Conservation (phyloP, 2,797 vertebrate genomes). For the Argyrosomus regius region DNA sequence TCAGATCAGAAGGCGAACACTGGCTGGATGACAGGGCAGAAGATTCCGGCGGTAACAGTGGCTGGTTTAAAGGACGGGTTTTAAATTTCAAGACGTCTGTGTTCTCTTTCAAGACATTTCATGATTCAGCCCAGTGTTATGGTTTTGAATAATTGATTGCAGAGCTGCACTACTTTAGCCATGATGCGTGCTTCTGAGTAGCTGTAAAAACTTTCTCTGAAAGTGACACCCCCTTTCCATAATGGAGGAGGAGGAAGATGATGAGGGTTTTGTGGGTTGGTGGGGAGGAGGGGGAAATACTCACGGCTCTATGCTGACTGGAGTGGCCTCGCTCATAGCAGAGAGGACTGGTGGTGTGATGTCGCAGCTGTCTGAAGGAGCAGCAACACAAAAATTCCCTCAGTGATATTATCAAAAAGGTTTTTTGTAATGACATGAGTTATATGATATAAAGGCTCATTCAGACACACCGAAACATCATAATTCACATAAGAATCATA, state of each 20-base stretch:
- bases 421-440: neutral
- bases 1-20: constrained; percentile 23
- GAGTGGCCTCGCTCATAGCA: constrained; percentile 93
- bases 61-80: constrained; percentile 40
- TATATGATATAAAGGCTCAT: neutral
- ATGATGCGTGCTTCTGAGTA: constrained; percentile 16
- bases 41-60: constrained; percentile 50
- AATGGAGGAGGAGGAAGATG: constrained; percentile 6
- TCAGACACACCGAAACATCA: neutral
- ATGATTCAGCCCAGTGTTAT: constrained; percentile 47
- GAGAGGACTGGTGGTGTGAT: constrained; percentile 95
- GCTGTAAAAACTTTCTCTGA: constrained; percentile 10
- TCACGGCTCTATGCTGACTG: constrained; percentile 99
- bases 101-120: constrained; percentile 33
- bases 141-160: constrained; percentile 56
- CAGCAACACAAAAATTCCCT: constrained; percentile 23
- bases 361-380: constrained; percentile 91
- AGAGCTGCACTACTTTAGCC: constrained; percentile 27
- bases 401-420: constrained; percentile 13
- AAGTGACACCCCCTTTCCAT: constrained; percentile 29
- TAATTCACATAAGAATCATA: neutral
- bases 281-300: constrained; percentile 74
- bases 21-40: constrained; percentile 46
- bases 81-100: constrained; percentile 41
- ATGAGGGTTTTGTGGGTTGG: neutral